Conservation (phyloP, 2,797 vertebrate genomes). For the Molothrus aeneus region DNA sequence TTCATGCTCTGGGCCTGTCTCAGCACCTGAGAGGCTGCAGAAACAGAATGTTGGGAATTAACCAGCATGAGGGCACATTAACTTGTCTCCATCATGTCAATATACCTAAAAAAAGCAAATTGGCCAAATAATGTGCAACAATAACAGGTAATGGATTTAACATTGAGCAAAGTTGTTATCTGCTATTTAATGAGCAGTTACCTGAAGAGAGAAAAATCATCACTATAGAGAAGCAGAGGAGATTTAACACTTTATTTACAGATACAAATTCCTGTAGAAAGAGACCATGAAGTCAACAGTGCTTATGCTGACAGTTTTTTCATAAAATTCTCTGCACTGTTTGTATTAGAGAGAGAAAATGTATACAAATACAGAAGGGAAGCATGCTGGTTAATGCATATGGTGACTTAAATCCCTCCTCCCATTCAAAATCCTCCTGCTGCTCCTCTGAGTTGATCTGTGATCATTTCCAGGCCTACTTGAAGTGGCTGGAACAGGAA, state of each 20-base stretch:
- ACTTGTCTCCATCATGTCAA: slow-evolving; percentile 43
- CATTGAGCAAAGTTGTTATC: slow-evolving; percentile 43
- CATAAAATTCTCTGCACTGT: background rate
- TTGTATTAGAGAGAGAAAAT: background rate
- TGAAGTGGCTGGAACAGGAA: slow-evolving; percentile 88
- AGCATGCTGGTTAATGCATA: accelerated
- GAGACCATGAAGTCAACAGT: background rate
- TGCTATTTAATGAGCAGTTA: slow-evolving; percentile 34
- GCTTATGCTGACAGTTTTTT: background rate
- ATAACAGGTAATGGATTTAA: slow-evolving; percentile 51
- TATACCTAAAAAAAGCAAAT: slow-evolving; percentile 58
- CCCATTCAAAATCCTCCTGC: background rate
- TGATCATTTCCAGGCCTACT: slow-evolving; percentile 84
- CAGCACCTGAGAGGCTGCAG: background rate
- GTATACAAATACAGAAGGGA: background rate
- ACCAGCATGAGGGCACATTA: background rate
- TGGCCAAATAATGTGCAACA: slow-evolving; percentile 59
- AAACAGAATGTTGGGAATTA: background rate
- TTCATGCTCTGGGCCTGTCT: background rate
- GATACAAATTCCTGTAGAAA: background rate
- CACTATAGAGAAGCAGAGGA: background rate
- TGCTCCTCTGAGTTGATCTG: background rate
- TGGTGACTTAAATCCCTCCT: background rate
- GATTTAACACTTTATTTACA: background rate
- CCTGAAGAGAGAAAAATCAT: slow-evolving; percentile 25